Base-by-base conservation (phyloP, 2,113 vertebrate genomes). In the Mixornis gularis region DNA sequence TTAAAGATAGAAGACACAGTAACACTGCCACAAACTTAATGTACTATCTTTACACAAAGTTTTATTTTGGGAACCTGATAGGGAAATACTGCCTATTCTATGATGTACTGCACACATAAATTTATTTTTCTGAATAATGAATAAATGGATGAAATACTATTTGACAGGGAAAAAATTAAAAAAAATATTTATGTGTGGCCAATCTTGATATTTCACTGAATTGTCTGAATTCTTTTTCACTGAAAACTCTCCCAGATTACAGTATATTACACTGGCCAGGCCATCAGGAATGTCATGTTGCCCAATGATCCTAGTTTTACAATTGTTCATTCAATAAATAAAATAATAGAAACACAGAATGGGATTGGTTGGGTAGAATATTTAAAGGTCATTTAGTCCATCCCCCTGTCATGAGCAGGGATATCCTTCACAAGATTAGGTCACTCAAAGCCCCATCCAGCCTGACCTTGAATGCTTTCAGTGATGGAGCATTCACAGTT, bases 1-100 rank as follows among this genome's bases (percentile, higher is more conserved):
- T 92, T 83, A 86, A 94, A 94, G 85, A 94, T 32, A 93, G 90
- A 87, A 91, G 76, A 56, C 46, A 89, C 24, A 34, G 68, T 56
- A 90, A 88, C 76, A 88, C 48, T 93, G 87, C 25, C 80, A 87
- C 55, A 93, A 85, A 76, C 51, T 60, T 63, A 63, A 73, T 43
- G 55, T 83, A 63, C 60, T 87, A 71, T 72, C 70, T 92, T 95
- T 83, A 90, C 32, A 77, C 30, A 5, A 51, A 76, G 46, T 79
- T 82, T 79, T 80, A 73, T 91, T 95, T 94, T 71, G 12, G 43
- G 56, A 89, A 63, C 2, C 43, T 83, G 40, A 53, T 5, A 63
- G 34, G 63, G 43, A 59, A 34, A 66, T 40, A 53, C 3, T 63
- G 36, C 17, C 58, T 78, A 29, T 77, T 85, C 60, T 88, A 12